Evolutionary conservation across 2,797 vertebrate genomes (phyloP).

Genomic region (Cryptoblepharus egeriae): DNA sequence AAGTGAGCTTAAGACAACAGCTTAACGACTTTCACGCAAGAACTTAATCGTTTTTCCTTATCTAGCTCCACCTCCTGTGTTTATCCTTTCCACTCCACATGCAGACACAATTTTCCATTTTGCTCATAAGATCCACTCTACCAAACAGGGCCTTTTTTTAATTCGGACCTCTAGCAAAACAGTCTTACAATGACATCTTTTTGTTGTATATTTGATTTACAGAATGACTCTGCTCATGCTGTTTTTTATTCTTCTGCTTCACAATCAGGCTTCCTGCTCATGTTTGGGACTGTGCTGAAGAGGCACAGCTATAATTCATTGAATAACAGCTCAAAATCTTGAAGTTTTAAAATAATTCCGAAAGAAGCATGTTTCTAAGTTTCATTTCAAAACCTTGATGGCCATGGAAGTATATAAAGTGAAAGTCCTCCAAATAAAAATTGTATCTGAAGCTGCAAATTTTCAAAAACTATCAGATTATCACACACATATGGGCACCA

Average conservation of each 20-base stretch:
- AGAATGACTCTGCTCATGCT: not conserved
- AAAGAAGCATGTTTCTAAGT: not conserved
- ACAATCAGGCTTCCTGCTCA: not conserved
- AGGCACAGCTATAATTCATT: not conserved
- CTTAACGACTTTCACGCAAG: slow-evolving; percentile 79
- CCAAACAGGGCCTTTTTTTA: slow-evolving; percentile 37
- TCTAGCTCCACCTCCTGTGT: slow-evolving; percentile 66
- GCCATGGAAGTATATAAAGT: not conserved
- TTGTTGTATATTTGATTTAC: not conserved
- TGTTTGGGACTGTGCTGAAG: not conserved
- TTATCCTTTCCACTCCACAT: slow-evolving; percentile 34
- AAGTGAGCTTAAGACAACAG: slow-evolving; percentile 74
- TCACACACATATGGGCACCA: not conserved
- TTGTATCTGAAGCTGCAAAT: not conserved
- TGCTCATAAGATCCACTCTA: slow-evolving; percentile 34
- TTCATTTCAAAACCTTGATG: slow-evolving; percentile 1
- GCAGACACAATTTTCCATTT: slow-evolving; percentile 39
- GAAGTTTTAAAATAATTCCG: not conserved
- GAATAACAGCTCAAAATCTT: not conserved
- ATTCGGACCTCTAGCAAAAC: slow-evolving; percentile 34
- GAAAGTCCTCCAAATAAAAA: not conserved
- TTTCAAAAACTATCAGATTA: not conserved
- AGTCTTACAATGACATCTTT: not conserved
- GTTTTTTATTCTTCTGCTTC: slow-evolving; percentile 5
- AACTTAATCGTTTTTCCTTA: slow-evolving; percentile 70